Percentiles rank a stretch among this genome's conserved stretches.
Conservation (phyloP, 2,888 invertebrate genomes). For the Polyommatus icarus region DNA sequence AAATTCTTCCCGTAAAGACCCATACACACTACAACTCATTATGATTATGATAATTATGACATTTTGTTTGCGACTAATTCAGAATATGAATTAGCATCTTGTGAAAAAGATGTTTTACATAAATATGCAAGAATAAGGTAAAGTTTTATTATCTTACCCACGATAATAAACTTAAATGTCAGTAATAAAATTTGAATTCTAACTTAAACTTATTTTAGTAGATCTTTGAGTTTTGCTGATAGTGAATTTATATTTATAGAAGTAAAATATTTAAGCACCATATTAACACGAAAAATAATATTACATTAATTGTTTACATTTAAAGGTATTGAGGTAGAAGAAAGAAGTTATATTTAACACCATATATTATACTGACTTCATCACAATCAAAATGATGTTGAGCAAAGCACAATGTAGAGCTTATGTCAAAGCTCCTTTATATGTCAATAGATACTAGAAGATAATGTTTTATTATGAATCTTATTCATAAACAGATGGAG, state of each 20-base stretch:
- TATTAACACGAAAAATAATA: background rate
- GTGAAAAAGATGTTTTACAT: background rate
- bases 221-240: background rate
- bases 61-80: conserved; percentile 33
- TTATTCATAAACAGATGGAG: too few species aligned
- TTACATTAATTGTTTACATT: background rate
- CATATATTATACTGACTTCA: background rate
- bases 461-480: too few species aligned
- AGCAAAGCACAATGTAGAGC: too few species aligned
- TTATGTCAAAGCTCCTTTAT: too few species aligned
- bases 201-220: background rate
- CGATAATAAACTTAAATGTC: background rate
- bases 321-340: background rate
- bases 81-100: conserved; percentile 11
- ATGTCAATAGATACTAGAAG: too few species aligned
- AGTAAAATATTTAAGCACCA: background rate
- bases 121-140: background rate
- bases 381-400: too few species aligned
- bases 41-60: conserved; percentile 16
- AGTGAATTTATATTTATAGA: background rate
- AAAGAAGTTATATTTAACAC: background rate
- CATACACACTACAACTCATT: conserved; percentile 51
- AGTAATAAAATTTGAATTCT: background rate
- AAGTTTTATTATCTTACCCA: conserved; percentile 4
- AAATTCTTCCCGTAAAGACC: conserved; percentile 72